Base-by-base conservation (phyloP, 2,888 invertebrate species). In the Polymixis lichenea region DNA sequence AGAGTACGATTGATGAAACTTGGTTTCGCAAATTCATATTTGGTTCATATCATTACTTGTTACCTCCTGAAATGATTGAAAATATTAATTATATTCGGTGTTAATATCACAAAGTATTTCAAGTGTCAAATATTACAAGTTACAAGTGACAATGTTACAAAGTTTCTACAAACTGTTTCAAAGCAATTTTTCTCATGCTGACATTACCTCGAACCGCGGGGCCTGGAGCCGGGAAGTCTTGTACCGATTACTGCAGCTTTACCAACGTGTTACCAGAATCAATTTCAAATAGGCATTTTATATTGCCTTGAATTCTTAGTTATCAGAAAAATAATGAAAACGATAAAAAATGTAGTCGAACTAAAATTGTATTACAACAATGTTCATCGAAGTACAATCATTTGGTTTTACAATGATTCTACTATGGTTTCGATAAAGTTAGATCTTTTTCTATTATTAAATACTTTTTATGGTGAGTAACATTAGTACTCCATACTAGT, bases 401-500 rank as follows among this genome's bases (percentile, higher is more conserved):
- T 58, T 51, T 58, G 17, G 19, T 49, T 46, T 58, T 28, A 55
- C 53, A 28, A 64, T 28, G 49, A 60, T 70, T 74, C 32, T 58
- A 62, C 66, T 72, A 83, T 82, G 80, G 71, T 25, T 51, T 19
- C n/a, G 13, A 62, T 73, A 56, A 65, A 65, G 72, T 28, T 77
- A 55, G 46, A 60, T 68, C 2, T 70, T 22, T 61, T 84, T n/a
- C 56, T 83, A 43, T 62, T 80, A 58, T 72, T 78, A 28, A 74
- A 73, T 32, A 56, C 61, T 58, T 66, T 81, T 38, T 43, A 71
- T 46, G 73, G 82, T 83, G 68, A 80, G 78, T 61, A 22, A 7
- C 6, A 32, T 32, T 61, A 13, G 19, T 56, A 56, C 19, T 32
- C 13, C 32, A 32, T 32, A 60, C 2, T 22, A 32, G 28, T 19